phyloP scores from a whole-genome alignment of 2,113 vertebrate genomes.

The Gymnogyps californianus region DNA sequence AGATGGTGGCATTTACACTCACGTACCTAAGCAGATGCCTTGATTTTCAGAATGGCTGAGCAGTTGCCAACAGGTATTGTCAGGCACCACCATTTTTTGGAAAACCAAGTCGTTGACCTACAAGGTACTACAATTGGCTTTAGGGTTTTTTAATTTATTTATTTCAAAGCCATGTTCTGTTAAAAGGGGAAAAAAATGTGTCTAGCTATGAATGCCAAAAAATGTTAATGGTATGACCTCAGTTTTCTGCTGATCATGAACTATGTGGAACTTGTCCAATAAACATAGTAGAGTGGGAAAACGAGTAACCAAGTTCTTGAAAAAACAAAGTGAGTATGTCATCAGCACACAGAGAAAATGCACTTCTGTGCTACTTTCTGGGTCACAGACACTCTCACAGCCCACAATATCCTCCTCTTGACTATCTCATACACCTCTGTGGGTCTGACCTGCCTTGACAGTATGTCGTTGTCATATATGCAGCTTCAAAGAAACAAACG shows the following conservation, averaged over 20 bases:
- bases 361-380: background rate
- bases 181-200: background rate
- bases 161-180: background rate
- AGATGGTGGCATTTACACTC: background rate
- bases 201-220: background rate
- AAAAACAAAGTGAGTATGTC: background rate
- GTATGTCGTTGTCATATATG: accelerated
- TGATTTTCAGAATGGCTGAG: background rate
- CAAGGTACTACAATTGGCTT: background rate
- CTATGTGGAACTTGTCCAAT: background rate
- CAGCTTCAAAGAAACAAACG: background rate
- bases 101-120: background rate
- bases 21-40: background rate
- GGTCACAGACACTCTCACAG: background rate
- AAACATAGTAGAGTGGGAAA: background rate
- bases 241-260: background rate
- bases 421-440: background rate
- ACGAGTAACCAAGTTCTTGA: background rate
- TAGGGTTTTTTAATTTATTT: background rate
- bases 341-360: background rate
- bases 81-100: background rate
- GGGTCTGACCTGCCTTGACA: background rate
- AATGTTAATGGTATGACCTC: background rate
- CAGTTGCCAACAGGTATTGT: background rate
- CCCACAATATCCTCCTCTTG: background rate